phyloP scores from a whole-genome alignment of 30 jellyfish, hydroid and myxozoan species.

The Aurelia aurita complex sp. Pacific region DNA sequence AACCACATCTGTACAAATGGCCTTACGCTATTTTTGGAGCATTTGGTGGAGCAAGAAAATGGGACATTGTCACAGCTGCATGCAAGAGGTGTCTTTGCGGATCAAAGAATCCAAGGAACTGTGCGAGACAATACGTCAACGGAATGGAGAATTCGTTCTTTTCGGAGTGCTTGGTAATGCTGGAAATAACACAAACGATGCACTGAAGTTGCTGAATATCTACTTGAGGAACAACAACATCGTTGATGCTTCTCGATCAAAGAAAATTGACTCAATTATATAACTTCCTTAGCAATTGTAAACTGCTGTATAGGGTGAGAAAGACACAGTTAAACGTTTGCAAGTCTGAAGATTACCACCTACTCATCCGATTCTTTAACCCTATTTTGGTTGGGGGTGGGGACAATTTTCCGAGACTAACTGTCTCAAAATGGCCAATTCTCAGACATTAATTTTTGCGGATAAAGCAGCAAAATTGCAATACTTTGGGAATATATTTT shows the following conservation, averaged over 20 bases:
- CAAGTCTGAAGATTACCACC: no score
- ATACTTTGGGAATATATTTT: no score
- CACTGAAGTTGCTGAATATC: constrained; percentile 35
- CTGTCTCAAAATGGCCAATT: no score
- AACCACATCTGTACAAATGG: constrained; percentile 66
- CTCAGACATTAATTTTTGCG: no score
- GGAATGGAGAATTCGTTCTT: constrained; percentile 29
- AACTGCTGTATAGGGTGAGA: no score
- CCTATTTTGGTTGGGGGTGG: no score
- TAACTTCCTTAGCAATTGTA: no score
- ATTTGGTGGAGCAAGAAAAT: constrained; percentile 32
- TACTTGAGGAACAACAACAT: constrained; percentile 42
- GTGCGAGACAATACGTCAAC: constrained; percentile 9
- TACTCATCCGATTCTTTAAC: no score
- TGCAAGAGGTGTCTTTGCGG: constrained; percentile 61
- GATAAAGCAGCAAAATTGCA: no score
- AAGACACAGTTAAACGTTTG: no score
- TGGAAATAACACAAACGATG: constrained; percentile 15
- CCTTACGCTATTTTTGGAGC: constrained; percentile 26
- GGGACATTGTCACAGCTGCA: constrained; percentile 46
- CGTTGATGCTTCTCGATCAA: constrained; percentile 14
- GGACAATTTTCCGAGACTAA: no score
- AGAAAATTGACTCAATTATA: background rate
- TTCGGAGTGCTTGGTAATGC: constrained; percentile 40
- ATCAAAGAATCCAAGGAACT: constrained; percentile 32